These are phyloP conservation scores for Austrolebias charrua DNA, from an alignment of 2,797 vertebrate species.

Conservation along the genomic window DNA sequence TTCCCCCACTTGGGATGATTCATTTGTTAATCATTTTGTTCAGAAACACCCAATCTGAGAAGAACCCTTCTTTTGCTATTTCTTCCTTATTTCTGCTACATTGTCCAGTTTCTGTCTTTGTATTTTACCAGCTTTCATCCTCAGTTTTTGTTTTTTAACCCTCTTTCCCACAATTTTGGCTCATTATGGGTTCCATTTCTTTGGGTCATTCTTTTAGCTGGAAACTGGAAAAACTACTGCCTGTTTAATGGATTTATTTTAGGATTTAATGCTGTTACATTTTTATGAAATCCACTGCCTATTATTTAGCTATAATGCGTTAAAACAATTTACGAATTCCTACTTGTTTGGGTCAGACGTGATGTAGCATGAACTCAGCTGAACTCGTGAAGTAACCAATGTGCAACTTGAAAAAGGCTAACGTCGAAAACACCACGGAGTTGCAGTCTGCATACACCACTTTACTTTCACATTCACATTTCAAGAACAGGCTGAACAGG, in stretches of 20 bases:
- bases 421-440: too few relatives aligned
- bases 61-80: not conserved
- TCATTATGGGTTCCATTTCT: not conserved
- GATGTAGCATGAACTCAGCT: slow-evolving; percentile 12
- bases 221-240: not conserved
- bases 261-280: not conserved
- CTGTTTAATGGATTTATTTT: not conserved
- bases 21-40: not conserved
- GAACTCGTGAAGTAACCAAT: slow-evolving; percentile 10
- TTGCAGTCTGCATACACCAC: too few relatives aligned
- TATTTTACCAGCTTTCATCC: slow-evolving; percentile 3
- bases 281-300: not conserved
- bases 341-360: not conserved
- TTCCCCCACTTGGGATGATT: too few relatives aligned
- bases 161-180: not conserved
- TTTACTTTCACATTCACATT: too few relatives aligned
- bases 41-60: not conserved
- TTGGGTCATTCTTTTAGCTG: not conserved
- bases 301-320: not conserved
- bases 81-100: slow-evolving; percentile 18
- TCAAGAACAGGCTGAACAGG: too few relatives aligned
- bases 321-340: not conserved
- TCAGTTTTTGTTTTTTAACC: not conserved
- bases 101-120: slow-evolving; percentile 15
- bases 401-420: not conserved